phyloP scores from a whole-genome alignment of 2,888 invertebrate genomes.

The Ormia ochracea region DNA sequence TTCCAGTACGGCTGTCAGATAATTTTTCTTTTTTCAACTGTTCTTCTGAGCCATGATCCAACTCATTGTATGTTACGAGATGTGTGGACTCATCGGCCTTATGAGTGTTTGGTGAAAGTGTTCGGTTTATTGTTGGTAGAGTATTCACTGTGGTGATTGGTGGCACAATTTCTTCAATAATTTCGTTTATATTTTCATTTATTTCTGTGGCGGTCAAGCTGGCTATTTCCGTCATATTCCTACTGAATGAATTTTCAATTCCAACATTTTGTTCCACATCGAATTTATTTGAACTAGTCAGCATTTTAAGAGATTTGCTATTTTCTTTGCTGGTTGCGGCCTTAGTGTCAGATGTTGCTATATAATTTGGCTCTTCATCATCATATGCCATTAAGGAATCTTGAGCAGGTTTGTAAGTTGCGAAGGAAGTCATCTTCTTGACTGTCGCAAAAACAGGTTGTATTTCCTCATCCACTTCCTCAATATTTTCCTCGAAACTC shows the following conservation, averaged over 20 bases:
- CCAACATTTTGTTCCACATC: background rate
- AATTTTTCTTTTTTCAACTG: conserved; percentile 44
- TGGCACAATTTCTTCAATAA: background rate
- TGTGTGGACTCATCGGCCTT: background rate
- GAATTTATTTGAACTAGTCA: background rate
- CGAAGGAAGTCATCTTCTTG: background rate
- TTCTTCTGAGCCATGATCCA: conserved; percentile 22
- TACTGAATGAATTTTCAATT: background rate
- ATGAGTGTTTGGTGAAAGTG: background rate
- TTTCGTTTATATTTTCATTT: background rate
- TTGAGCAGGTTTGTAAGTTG: background rate
- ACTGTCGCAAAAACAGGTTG: background rate
- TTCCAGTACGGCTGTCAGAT: conserved; percentile 29
- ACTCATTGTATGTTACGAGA: conserved; percentile 6
- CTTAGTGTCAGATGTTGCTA: background rate
- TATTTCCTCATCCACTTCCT: conserved; percentile 3
- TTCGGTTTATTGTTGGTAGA: background rate
- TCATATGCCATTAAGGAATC: background rate
- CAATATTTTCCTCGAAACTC: background rate
- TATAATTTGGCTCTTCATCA: background rate
- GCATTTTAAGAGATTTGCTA: background rate
- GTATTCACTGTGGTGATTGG: background rate
- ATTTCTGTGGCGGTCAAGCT: background rate
- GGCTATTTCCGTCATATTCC: background rate
- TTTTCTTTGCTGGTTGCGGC: background rate